Evolutionary conservation across 1,140 invertebrate genomes (phyloP), one percentile per base, ranked within the genome.

Genomic region (Nasonia vitripennis): DNA sequence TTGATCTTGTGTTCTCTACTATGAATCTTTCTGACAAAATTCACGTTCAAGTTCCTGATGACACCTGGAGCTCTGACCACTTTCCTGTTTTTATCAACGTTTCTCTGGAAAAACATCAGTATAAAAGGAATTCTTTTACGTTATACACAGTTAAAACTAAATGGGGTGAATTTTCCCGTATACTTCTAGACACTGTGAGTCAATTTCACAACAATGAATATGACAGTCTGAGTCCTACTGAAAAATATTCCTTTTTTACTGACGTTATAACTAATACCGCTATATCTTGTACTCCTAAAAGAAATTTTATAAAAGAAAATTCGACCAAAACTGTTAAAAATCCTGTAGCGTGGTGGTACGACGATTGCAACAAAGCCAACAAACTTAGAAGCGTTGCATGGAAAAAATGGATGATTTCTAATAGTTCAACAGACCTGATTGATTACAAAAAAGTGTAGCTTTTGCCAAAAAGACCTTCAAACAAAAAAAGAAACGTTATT

Each of bases 331-430:
- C 9, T 23, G 10, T 68, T 31, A 75, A 27, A 37, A 86, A 87
- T 81, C 84, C 87, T 0, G 84, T 86, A 4, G 41, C 74, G 2
- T 87, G 86, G 87, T 88, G 86, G 84, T 84, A 88, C n/a, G 34
- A n/a, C 0, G 86, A 88, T 14, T 88, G 86, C 37, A 34, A 86
- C 14, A 81, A 73, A 73, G 20, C 55, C 23, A 84, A 78, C 45
- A 48, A 71, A 77, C 41, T 86, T 12, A 78, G 62, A 83, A 82
- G 12, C 41, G 82, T 82, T 1, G 27, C 55, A 20, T 82, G 62
- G 14, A 87, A 87, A 78, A 87, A 87, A 82, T 88, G 78, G 55
- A 34, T 2, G 5, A 34, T 5, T 2, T 34, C 34, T 34, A 34
- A 34, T 34, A 34, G 5, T 34, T 34, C 5, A 2, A 2, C 34